A percentile compares a stretch with the other conserved stretches of the same genome.
These are phyloP conservation scores for Hydriomena furcata DNA, from an alignment of 2,888 invertebrate species.

Conservation along the genomic window DNA sequence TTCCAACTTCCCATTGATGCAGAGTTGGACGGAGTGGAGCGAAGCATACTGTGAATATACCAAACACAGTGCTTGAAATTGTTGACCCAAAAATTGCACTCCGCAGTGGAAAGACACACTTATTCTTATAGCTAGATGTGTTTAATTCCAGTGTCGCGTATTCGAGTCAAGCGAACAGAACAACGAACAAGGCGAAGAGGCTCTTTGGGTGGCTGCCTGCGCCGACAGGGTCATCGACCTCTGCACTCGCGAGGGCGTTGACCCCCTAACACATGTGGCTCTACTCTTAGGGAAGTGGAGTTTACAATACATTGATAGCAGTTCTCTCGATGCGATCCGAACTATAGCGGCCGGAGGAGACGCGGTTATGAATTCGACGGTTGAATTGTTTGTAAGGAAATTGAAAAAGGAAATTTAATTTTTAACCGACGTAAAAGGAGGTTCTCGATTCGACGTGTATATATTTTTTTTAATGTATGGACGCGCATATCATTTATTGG, in stretches of 20 bases:
- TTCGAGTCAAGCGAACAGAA: constrained; percentile 87
- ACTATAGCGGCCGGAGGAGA: background rate
- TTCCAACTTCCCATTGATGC: too few relatives aligned
- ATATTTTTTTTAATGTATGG: too few relatives aligned
- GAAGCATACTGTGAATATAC: too few relatives aligned
- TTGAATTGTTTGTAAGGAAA: constrained; percentile 3
- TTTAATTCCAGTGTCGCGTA: constrained; percentile 46
- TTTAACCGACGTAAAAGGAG: background rate
- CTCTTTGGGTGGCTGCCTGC: constrained; percentile 61
- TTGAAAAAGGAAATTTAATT: constrained; percentile 1
- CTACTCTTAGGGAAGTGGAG: constrained; percentile 30
- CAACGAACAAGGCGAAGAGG: constrained; percentile 84
- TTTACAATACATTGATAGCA: background rate
- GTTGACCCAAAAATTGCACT: too few relatives aligned
- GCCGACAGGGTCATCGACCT: constrained; percentile 43
- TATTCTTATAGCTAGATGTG: too few relatives aligned
- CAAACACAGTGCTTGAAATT: too few relatives aligned
- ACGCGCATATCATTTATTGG: too few relatives aligned
- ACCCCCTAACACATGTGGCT: constrained; percentile 20
- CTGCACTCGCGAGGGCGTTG: background rate
- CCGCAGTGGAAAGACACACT: too few relatives aligned
- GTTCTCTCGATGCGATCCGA: background rate
- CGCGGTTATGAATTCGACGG: background rate
- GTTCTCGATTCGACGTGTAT: too few relatives aligned
- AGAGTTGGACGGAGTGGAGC: too few relatives aligned